A percentile compares a stretch with the other conserved stretches of the same genome.
phyloP scores from a whole-genome alignment of 2,113 vertebrate genomes.

The Nycticorax nycticorax region DNA sequence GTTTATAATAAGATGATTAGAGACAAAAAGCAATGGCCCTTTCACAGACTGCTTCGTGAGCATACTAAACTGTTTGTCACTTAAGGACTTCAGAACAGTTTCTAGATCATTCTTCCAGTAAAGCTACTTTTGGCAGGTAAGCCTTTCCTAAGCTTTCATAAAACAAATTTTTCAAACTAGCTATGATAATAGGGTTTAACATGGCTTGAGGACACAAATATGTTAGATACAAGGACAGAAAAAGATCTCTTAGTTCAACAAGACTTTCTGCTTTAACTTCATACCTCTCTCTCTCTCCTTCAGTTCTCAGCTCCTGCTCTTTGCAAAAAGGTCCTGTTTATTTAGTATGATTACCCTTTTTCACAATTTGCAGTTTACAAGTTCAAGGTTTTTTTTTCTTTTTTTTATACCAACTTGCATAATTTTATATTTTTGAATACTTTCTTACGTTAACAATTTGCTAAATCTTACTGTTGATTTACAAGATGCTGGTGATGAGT shows the following conservation, averaged over 20 bases:
- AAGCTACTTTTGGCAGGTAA: neutral
- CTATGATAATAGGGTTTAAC: neutral
- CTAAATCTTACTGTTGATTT: neutral
- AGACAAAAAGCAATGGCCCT: neutral
- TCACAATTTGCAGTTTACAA: neutral
- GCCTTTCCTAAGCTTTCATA: neutral
- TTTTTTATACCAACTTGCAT: neutral
- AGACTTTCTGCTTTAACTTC: neutral
- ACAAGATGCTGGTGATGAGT: neutral
- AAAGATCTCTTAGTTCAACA: neutral
- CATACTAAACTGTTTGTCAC: neutral
- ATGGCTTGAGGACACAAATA: neutral
- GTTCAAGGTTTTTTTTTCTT: neutral
- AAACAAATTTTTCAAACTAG: neutral
- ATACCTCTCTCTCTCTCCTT: neutral
- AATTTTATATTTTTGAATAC: neutral
- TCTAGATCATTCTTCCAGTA: neutral
- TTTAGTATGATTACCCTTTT: neutral
- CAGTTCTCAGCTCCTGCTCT: neutral
- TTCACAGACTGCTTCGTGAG: neutral
- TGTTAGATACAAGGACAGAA: neutral
- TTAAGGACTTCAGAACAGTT: neutral
- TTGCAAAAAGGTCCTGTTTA: neutral
- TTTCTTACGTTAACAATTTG: neutral
- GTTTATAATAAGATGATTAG: slow-evolving; percentile 15